A percentile compares a stretch with the other conserved stretches of the same genome.
These are phyloP conservation scores for Lacerta agilis DNA, from an alignment of 2,797 vertebrate species.

Conservation along the genomic window DNA sequence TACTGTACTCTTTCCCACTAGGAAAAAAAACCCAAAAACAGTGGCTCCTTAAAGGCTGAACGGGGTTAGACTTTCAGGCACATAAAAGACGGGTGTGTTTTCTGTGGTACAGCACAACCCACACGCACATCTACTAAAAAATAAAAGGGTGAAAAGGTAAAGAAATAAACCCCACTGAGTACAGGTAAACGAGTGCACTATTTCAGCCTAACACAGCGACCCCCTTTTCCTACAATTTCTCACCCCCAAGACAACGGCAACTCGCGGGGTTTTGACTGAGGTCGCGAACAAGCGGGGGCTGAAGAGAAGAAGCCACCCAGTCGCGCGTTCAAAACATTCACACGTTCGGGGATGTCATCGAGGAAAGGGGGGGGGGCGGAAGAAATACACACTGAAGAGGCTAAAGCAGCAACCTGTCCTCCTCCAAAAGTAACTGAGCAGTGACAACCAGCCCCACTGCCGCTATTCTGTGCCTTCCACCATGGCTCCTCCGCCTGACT, in stretches of 20 bases:
- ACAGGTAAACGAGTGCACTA: not conserved
- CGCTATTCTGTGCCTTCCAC: not conserved
- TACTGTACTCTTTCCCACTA: too few species aligned
- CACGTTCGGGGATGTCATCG: not conserved
- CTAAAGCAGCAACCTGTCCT: not conserved
- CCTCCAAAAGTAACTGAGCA: not conserved
- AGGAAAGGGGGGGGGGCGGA: fast-evolving
- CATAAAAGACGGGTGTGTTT: not conserved
- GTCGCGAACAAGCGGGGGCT: not conserved
- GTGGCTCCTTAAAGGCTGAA: not conserved
- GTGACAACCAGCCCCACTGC: too few species aligned
- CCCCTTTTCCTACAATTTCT: not conserved
- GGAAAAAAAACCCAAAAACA: not conserved
- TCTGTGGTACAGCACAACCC: not conserved
- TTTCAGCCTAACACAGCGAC: not conserved
- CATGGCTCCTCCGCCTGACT: too few species aligned
- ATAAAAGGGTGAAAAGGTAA: too few species aligned
- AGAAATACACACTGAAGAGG: fast-evolving
- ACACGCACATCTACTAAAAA: not conserved
- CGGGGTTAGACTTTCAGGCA: not conserved
- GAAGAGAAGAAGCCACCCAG: not conserved
- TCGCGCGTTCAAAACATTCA: not conserved
- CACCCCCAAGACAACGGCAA: not conserved
- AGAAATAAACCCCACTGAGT: not conserved
- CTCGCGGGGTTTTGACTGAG: not conserved